Evolutionary conservation across 2,113 vertebrate genomes (phyloP), one percentile per base, ranked within the genome.

Genomic region (Ceyx melanurus): DNA sequence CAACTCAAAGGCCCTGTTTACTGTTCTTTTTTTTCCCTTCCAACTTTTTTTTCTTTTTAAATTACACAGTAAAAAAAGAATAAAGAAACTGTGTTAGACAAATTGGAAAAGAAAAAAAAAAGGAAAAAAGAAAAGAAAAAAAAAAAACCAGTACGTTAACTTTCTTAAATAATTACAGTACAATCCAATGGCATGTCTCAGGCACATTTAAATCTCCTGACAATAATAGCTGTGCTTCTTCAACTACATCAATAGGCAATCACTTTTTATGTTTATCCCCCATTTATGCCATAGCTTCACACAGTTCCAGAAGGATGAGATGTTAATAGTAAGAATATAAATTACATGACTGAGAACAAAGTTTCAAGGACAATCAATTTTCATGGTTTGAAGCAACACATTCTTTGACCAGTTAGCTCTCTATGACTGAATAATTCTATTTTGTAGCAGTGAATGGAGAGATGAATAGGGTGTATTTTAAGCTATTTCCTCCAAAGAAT

Each of bases 331-430:
- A 65, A 70, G 19, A n/a, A 22, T 51, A 65, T 65, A 92, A 94
- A 87, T 92, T 92, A 80, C 29, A 86, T 19, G 35, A 87, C 35
- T 68, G 72, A 79, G 33, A 90, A 93, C 9, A 82, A 94, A 91
- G 51, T 91, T 92, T 92, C 79, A 88, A 94, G 56, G 82, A 66
- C 64, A 88, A 92, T 88, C 54, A 90, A 15, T 74, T 85, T 72
- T 86, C 82, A 86, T 86, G 64, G 43, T 73, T 80, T 1, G 3
- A 94, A 82, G 13, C 6, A 88, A 51, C 17, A 51, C 17, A 25
- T 56, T 65, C 17, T 82, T 82, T 80, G 46, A 87, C 37, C 48
- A 80, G 51, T 67, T 91, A 87, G 16, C 1, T 74, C 1, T 74
- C 23, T n/a, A 20, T 46, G 37, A 88, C 22, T 50, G 42, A 89